Evolutionary conservation across 1,140 invertebrate genomes (phyloP).

Genomic region (Trichoplusia ni): DNA sequence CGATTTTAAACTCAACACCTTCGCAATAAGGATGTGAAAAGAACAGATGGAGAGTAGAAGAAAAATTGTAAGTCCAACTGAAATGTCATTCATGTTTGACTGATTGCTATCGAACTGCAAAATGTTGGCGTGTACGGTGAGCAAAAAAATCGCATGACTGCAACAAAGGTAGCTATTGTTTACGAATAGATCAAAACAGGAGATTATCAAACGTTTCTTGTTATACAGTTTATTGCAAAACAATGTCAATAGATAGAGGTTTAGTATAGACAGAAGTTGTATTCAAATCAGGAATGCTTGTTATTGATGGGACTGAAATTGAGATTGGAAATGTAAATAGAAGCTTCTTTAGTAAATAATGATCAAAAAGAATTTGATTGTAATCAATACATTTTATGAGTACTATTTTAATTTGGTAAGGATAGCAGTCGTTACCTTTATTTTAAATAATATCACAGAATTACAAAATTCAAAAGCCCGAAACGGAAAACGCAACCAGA

Average conservation of each 20-base stretch:
- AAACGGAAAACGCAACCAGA: too few species aligned
- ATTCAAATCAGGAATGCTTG: too few species aligned
- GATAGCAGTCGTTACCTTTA: too few species aligned
- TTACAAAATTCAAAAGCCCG: too few species aligned
- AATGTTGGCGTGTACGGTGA: conserved; percentile 39
- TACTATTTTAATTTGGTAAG: too few species aligned
- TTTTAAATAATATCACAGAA: too few species aligned
- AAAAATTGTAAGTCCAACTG: conserved; percentile 30
- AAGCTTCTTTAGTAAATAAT: too few species aligned
- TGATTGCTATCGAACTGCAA: conserved; percentile 49
- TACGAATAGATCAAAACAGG: background rate
- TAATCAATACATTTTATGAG: too few species aligned
- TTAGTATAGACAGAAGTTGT: too few species aligned
- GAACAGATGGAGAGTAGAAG: background rate
- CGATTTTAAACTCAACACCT: conserved; percentile 14
- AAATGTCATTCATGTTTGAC: conserved; percentile 52
- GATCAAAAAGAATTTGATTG: too few species aligned
- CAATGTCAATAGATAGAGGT: conserved; percentile 17
- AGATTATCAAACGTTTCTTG: conserved; percentile 15
- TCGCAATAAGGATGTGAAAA: conserved; percentile 5
- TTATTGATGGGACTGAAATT: too few species aligned
- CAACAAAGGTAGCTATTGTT: conserved; percentile 27
- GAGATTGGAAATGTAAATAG: too few species aligned
- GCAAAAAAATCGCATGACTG: conserved; percentile 29
- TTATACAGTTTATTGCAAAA: conserved; percentile 18